These are phyloP conservation scores for Carassius gibelio DNA, from an alignment of 2,113 vertebrate species.

Conservation along the genomic window DNA sequence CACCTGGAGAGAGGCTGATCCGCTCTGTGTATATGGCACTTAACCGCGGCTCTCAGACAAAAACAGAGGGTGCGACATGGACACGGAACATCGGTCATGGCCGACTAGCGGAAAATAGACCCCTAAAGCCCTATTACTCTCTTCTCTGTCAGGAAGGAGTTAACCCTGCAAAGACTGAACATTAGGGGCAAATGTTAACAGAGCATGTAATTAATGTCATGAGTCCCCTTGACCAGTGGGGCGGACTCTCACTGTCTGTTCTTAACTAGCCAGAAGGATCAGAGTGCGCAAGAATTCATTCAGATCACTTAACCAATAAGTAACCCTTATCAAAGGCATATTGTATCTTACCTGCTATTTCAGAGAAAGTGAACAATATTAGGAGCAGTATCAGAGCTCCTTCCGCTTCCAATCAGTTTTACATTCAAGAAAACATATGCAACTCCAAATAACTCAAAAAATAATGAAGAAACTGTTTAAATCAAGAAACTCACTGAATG, in stretches of 20 bases:
- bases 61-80: slow-evolving; percentile 48
- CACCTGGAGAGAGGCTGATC: slow-evolving; percentile 11
- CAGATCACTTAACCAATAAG: slow-evolving; percentile 15
- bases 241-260: slow-evolving; percentile 76
- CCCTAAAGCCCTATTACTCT: slow-evolving; percentile 74
- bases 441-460: background rate
- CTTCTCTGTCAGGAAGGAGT: slow-evolving; percentile 80
- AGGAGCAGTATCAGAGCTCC: background rate
- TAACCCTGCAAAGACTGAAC: slow-evolving; percentile 77
- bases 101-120: slow-evolving; percentile 70
- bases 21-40: slow-evolving; percentile 50
- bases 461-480: background rate
- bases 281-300: slow-evolving; percentile 26
- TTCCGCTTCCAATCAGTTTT: slow-evolving; percentile 2
- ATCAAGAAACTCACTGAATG: background rate
- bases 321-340: slow-evolving; percentile 28
- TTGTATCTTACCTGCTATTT: slow-evolving; percentile 17
- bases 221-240: slow-evolving; percentile 86
- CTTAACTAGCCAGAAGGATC: background rate
- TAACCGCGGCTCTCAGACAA: slow-evolving; percentile 62
- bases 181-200: slow-evolving; percentile 87
- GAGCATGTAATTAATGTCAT: slow-evolving; percentile 94
- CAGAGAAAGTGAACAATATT: slow-evolving; percentile 22
- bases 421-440: background rate
- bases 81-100: slow-evolving; percentile 64